These are phyloP conservation scores for Arnoldichthys spilopterus DNA, from an alignment of 2,797 vertebrate genomes.

Conservation along the genomic window DNA sequence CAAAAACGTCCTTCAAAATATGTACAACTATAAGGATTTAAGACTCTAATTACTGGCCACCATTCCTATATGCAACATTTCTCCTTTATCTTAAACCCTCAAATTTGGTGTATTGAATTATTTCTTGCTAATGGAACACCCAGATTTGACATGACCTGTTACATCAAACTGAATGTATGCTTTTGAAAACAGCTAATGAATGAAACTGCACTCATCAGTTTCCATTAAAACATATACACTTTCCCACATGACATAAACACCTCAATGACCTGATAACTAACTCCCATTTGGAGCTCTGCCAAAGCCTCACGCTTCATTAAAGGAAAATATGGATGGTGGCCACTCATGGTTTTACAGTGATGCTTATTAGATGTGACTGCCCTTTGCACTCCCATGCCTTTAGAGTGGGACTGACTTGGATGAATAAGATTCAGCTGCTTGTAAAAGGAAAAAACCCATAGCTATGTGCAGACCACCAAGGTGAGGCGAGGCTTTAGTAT, in stretches of 20 bases:
- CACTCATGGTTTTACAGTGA: background rate
- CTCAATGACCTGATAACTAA: background rate
- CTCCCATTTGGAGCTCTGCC: background rate
- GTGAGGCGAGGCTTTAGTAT: conserved; percentile 36
- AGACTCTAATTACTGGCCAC: no score
- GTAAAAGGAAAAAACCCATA: conserved; percentile 23
- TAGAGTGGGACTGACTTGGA: conserved; percentile 25
- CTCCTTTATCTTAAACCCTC: no score
- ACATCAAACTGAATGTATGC: background rate
- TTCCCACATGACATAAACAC: background rate
- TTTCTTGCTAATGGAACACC: background rate
- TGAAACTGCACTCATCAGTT: background rate
- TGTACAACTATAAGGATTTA: background rate
- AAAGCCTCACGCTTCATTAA: conserved; percentile 12
- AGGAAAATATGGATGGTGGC: background rate
- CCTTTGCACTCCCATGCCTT: conserved; percentile 14
- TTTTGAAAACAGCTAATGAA: background rate
- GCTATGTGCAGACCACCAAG: conserved; percentile 36
- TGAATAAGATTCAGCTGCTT: conserved; percentile 29
- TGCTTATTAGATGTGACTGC: conserved; percentile 24
- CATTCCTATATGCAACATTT: no score
- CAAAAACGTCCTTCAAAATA: background rate
- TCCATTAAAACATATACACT: background rate
- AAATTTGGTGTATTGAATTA: no score
- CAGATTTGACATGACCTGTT: background rate